A percentile compares a stretch with the other conserved stretches of the same genome.
phyloP scores from a whole-genome alignment of 2,888 invertebrate genomes.

The Aphidoletes aphidimyza region DNA sequence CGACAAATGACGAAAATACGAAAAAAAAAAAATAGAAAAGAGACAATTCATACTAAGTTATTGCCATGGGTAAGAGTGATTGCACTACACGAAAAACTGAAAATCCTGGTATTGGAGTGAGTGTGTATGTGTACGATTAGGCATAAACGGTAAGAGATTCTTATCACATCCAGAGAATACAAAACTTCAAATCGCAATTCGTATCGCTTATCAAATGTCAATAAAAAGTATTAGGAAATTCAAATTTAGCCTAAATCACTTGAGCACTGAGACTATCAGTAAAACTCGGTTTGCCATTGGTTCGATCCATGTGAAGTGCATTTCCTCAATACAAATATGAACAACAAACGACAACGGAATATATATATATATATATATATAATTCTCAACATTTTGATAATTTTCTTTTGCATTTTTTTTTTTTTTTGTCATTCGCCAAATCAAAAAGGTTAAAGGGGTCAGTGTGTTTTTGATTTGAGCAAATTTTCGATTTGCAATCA shows the following conservation, averaged over 20 bases:
- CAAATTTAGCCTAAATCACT: slow-evolving; percentile 49
- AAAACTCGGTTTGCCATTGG: neutral
- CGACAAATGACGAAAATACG: too few species aligned
- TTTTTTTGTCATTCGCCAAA: neutral
- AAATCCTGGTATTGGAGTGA: neutral
- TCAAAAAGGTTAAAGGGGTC: neutral
- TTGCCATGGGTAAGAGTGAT: neutral
- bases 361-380: too few species aligned
- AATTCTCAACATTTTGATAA: neutral
- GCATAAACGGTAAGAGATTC: neutral
- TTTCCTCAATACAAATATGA: neutral
- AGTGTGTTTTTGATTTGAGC: slow-evolving; percentile 4
- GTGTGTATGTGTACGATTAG: neutral
- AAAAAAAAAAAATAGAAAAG: too few species aligned
- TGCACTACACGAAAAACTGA: too few species aligned
- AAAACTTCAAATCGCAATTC: slow-evolving; percentile 15
- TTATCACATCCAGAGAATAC: neutral
- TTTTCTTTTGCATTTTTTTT: neutral
- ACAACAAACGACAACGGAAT: neutral
- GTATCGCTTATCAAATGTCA: slow-evolving; percentile 43
- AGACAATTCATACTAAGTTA: neutral
- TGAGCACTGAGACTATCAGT: neutral
- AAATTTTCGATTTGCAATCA: slow-evolving; percentile 2
- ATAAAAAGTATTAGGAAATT: slow-evolving; percentile 4
- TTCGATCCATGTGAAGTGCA: neutral